A percentile compares a stretch with the other conserved stretches of the same genome.
Conservation (phyloP, 2,888 invertebrate genomes). For the Drosophila kanekoi region DNA sequence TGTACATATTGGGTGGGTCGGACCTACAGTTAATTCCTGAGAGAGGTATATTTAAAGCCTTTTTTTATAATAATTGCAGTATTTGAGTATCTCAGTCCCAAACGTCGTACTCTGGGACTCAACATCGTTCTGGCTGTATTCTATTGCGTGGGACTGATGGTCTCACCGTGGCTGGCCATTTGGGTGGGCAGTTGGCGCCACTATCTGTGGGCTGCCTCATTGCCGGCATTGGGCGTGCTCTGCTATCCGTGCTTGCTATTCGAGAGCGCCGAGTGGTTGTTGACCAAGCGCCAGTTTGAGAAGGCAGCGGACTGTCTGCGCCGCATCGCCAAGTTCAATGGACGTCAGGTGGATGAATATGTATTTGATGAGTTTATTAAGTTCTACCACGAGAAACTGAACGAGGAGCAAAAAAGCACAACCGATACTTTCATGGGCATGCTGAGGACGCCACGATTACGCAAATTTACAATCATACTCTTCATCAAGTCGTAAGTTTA, state of each 20-base stretch:
- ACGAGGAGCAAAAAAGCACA: constrained; percentile 48
- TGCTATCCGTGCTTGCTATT: constrained; percentile 86
- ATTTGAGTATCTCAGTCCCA: constrained; percentile 87
- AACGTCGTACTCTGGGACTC: constrained; percentile 87
- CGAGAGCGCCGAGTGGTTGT: constrained; percentile 88
- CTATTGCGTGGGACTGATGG: constrained; percentile 86
- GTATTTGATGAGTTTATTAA: constrained; percentile 84
- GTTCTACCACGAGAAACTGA: constrained; percentile 69
- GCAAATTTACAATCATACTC: constrained; percentile 86
- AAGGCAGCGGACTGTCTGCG: constrained; percentile 86
- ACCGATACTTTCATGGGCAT: constrained; percentile 85
- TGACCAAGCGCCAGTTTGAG: constrained; percentile 86
- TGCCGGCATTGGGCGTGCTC: constrained; percentile 85
- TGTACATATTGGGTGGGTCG: constrained; percentile 87
- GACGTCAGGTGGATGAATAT: constrained; percentile 83
- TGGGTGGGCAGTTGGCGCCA: constrained; percentile 86
- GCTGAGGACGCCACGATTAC: constrained; percentile 86
- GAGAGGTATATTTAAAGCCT: background rate
- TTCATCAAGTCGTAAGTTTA: constrained; percentile 87
- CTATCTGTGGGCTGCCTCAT: constrained; percentile 85
- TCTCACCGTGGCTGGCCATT: constrained; percentile 86
- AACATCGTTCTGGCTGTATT: constrained; percentile 87
- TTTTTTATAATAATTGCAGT: constrained; percentile 81
- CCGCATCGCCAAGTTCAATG: constrained; percentile 86
- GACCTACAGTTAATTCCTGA: fast-evolving